A percentile compares a stretch with the other conserved stretches of the same genome.
These are phyloP conservation scores for Micronycteris hirsuta DNA, from an alignment of 2,113 vertebrate genomes.

Conservation along the genomic window DNA sequence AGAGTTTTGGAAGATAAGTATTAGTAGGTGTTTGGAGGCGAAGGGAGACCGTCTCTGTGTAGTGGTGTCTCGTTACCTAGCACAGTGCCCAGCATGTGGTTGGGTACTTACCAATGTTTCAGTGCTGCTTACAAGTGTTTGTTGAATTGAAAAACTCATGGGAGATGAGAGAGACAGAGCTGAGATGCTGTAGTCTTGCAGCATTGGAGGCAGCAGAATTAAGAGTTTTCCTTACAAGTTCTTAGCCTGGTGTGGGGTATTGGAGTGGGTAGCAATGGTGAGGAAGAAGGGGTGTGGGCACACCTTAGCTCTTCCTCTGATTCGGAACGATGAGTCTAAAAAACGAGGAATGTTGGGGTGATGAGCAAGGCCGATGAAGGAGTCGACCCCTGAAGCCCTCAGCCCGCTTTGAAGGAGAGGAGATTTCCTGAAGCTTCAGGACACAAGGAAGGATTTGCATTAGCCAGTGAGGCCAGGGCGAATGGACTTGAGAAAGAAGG, in stretches of 20 bases:
- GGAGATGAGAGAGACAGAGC: background rate
- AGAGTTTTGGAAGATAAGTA: background rate
- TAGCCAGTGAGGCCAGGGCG: background rate
- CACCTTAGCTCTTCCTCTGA: background rate
- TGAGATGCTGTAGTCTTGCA: background rate
- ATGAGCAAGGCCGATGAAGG: background rate
- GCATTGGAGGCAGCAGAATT: background rate
- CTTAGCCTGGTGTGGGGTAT: background rate
- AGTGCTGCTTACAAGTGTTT: background rate
- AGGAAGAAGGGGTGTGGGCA: background rate
- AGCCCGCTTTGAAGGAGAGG: background rate
- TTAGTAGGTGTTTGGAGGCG: background rate
- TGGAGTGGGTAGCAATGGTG: background rate
- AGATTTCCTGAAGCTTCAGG: background rate
- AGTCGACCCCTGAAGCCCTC: background rate
- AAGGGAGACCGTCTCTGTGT: background rate
- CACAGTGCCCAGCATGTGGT: background rate
- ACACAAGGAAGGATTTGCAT: background rate
- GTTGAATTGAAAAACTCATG: background rate
- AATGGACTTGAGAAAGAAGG: background rate
- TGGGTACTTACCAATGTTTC: background rate
- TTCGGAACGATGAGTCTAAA: background rate
- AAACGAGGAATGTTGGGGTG: background rate
- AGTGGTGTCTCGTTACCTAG: background rate
- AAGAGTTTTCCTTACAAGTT: background rate